Conservation (phyloP, 2,797 vertebrate species). For the Smutsia temminckii region DNA sequence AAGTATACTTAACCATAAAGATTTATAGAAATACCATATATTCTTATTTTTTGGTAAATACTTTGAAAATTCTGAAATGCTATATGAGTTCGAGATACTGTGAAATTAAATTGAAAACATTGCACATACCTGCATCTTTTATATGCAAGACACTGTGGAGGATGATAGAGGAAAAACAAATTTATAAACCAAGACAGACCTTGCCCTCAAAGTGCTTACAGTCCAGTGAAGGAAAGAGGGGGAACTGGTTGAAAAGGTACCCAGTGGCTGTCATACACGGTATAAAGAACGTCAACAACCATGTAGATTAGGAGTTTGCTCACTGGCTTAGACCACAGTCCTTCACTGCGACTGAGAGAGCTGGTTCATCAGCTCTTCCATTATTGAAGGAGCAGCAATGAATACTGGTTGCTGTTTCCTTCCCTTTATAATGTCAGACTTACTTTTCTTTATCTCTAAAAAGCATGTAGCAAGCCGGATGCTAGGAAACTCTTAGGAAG, state of each 20-base stretch:
- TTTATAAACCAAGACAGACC: neutral
- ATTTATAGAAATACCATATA: neutral
- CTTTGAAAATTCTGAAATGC: slow-evolving; percentile 38
- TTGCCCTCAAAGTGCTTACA: neutral
- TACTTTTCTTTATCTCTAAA: neutral
- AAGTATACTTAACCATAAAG: neutral
- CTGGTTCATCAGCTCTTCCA: neutral
- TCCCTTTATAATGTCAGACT: neutral
- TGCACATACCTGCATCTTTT: neutral
- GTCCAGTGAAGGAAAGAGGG: neutral
- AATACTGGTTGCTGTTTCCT: neutral
- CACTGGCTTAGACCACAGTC: neutral
- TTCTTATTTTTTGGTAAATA: neutral
- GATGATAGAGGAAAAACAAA: neutral
- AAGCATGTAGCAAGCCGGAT: neutral
- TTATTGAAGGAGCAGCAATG: neutral
- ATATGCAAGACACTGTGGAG: neutral
- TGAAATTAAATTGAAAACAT: neutral
- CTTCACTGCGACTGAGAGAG: neutral
- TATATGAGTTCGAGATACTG: neutral
- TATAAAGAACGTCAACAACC: neutral
- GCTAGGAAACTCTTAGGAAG: neutral
- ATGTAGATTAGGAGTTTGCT: neutral
- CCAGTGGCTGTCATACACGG: neutral
- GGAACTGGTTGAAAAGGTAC: neutral